Conservation (phyloP, 1,140 invertebrate genomes). For the Nixonia krombeini region DNA sequence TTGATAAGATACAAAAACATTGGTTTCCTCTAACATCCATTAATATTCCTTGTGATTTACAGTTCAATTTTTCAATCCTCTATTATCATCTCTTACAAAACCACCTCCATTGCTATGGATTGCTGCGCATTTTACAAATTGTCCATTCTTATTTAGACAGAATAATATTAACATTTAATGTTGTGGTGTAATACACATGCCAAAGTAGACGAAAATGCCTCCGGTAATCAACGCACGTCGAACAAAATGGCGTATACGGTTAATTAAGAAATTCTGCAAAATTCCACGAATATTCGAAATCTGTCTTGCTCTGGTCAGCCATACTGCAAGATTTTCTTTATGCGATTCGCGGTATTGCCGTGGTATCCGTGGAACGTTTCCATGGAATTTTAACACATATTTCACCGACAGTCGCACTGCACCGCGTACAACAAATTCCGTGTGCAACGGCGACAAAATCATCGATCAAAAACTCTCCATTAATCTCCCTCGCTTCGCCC, state of each 20-base stretch:
- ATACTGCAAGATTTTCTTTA: slow-evolving; percentile 16
- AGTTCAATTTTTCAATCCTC: too few relatives aligned
- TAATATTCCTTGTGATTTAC: too few relatives aligned
- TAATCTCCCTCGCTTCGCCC: too few relatives aligned
- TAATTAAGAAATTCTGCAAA: slow-evolving; percentile 33
- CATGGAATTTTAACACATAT: slow-evolving; percentile 10
- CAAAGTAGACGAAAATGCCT: too few relatives aligned
- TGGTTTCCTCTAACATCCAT: too few relatives aligned
- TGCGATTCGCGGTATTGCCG: neutral
- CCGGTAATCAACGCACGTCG: neutral
- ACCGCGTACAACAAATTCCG: slow-evolving; percentile 53
- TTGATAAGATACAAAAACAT: too few relatives aligned
- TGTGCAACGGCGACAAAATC: slow-evolving; percentile 49
- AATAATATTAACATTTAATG: too few relatives aligned
- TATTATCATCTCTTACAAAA: too few relatives aligned
- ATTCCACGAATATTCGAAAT: slow-evolving; percentile 20
- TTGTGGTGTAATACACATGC: too few relatives aligned
- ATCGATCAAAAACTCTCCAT: neutral
- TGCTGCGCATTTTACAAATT: too few relatives aligned
- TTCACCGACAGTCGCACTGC: slow-evolving; percentile 38
- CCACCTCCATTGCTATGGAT: too few relatives aligned
- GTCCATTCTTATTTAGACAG: too few relatives aligned
- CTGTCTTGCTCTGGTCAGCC: slow-evolving; percentile 12
- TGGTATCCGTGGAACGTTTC: slow-evolving; percentile 18
- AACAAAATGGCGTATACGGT: slow-evolving; percentile 14